Evolutionary conservation across 2,113 vertebrate species (phyloP), one percentile per base, ranked within the genome.

Genomic region (Gambusia holbrooki): DNA sequence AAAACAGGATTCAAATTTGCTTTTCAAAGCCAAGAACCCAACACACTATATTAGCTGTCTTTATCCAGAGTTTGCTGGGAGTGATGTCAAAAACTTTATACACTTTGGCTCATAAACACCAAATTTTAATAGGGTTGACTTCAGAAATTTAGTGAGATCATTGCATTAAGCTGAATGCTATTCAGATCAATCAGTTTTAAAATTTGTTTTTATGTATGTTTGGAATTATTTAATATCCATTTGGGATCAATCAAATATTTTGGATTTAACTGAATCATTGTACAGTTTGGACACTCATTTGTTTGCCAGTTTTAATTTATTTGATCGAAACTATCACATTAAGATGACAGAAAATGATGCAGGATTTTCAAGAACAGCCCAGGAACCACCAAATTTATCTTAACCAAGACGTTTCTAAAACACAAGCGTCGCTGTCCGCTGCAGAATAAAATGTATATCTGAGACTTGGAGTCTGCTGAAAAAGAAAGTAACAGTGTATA

Each of bases 1-100:
- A n/a, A 33, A 14, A 54, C 35, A 62, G 2, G 35, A 60, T 72
- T 54, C 4, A 42, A 13, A 12, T 66, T 13, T 40, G 17, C 9
- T 66, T 83, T 42, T 37, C 42, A 25, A 61, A 62, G 67, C 73
- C 62, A 29, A 80, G 28, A 28, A 25, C 32, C 8, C 29, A 27
- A 19, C 4, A 58, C 2, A 25, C 8, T n/a, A 2, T 58, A 6
- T 25, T n/a, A 58, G 5, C 17, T 9, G 25, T 9, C 5, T n/a
- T 58, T 58, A 11, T 58, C 3, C 17, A 58, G 22, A 25, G 22
- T 58, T 58, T 9, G n/a, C 7, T n/a, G 2, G 25, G 25, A 58
- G 25, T 58, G 19, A 58, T 58, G 51, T n/a, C 51, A 58, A 58
- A n/a, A 48, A 19, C 45, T 48, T 15, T 58, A 58, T n/a, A n/a